Evolutionary conservation across 2,797 vertebrate genomes (phyloP).

Genomic region (Cossypha heuglini): DNA sequence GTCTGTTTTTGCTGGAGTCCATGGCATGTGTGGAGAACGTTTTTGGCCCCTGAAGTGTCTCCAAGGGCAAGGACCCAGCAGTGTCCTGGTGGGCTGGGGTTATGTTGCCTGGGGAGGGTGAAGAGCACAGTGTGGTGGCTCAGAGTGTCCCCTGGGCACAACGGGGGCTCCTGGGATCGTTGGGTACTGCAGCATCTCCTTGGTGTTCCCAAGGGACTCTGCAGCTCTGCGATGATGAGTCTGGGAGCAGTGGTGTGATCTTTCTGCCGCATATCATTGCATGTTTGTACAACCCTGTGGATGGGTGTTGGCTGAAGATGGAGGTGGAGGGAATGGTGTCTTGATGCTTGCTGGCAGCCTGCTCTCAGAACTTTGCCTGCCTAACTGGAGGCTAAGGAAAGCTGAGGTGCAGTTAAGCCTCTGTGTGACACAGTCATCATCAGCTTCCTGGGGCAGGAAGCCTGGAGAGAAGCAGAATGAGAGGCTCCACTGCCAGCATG

Average conservation of each 20-base stretch:
- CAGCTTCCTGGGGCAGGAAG: not conserved
- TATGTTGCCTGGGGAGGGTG: not conserved
- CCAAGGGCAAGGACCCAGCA: fast-evolving
- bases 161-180: fast-evolving
- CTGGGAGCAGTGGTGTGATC: not conserved
- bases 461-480: not conserved
- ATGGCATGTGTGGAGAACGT: fast-evolving
- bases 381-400: not conserved
- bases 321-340: not conserved
- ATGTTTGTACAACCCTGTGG: not conserved
- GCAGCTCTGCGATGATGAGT: fast-evolving
- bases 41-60: not conserved
- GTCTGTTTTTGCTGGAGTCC: not conserved
- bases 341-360: not conserved
- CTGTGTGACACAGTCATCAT: fast-evolving
- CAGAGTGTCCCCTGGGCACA: no score
- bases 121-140: not conserved
- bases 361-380: not conserved
- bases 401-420: not conserved
- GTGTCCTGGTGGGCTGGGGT: not conserved
- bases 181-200: not conserved
- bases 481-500: fast-evolving
- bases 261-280: fast-evolving
- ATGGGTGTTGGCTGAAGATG: not conserved
- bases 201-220: not conserved